Evolutionary conservation across 2,797 vertebrate genomes (phyloP).

Genomic region (Enteromius fasciolatus): DNA sequence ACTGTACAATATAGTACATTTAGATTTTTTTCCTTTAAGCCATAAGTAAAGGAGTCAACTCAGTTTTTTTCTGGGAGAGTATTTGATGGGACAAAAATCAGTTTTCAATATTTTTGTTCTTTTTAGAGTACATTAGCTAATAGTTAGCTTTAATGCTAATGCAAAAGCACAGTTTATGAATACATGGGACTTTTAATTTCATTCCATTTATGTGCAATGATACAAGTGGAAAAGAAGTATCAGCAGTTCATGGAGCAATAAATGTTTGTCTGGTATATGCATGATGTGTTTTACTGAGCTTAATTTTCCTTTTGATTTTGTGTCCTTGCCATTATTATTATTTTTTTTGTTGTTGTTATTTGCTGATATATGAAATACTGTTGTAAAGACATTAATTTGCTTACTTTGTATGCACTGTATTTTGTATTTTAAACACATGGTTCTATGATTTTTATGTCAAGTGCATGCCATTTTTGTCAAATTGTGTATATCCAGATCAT

Average conservation of each 20-base stretch:
- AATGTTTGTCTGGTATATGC: not conserved
- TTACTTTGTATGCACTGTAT: not conserved
- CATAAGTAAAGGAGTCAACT: not conserved
- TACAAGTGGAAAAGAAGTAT: constrained; percentile 36
- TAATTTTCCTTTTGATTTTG: constrained; percentile 40
- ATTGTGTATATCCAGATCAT: constrained; percentile 11
- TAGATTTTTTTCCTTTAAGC: not conserved
- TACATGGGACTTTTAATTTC: not conserved
- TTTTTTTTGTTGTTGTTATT: not conserved
- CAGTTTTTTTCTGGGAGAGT: not conserved
- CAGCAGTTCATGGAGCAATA: not conserved
- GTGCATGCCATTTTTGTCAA: constrained; percentile 14
- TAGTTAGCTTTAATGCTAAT: constrained; percentile 3
- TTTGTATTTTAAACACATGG: not conserved
- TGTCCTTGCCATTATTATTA: not conserved
- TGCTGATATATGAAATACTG: constrained; percentile 4
- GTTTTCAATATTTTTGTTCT: not conserved
- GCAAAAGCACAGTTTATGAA: not conserved
- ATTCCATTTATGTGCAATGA: not conserved
- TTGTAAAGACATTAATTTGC: not conserved
- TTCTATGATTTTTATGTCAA: constrained; percentile 10
- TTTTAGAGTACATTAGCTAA: not conserved
- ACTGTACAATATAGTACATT: not conserved
- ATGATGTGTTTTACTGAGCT: constrained; percentile 1
- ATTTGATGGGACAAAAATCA: not conserved